Evolutionary conservation across 2,797 vertebrate species (phyloP), one percentile per base, ranked within the genome.

Genomic region (Atherinosoma microstoma): DNA sequence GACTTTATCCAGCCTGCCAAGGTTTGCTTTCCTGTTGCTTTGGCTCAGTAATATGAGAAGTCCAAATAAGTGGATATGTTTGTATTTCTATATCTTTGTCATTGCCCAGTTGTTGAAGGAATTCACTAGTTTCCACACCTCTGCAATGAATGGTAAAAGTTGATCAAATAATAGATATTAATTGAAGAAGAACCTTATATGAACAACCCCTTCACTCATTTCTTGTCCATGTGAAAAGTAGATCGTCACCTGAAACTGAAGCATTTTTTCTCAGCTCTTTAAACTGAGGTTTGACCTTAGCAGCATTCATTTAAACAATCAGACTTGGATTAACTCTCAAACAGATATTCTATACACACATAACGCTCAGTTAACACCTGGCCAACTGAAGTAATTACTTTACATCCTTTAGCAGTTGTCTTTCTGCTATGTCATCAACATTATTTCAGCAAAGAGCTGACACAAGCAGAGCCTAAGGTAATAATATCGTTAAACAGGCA

Each of bases 401-500:
- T 56, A 82, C 49, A 76, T 77, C 72, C 42, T 32, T 76, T 84
- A 83, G 64, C 58, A 71, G 82, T 85, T 88, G 79, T 87, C 82
- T 84, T 69, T 72, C 59, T 66, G 83, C 77, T 73, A 62, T 82
- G 64, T 88, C 76, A 86, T 90, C 87, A 90, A 86, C 76, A 36
- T 77, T 87, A 83, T 86, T 86, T 80, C 69, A 71, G 34, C 69
- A 64, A 86, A 80, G 49, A 72, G 88, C 88, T 90, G 90, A 89
- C 87, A 77, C 76, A 78, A 86, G 82, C 87, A 89, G 60, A 82
- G 87, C 38, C 56, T 57, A 30, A 63, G 74, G 70, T 89, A 82
- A 86, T 89, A 75, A 87, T 87, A 81, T 76, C 78, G 75, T 91
- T 89, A 89, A 91, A 91, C 87, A 67, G 75, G 54, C 79, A 84